Conservation (phyloP, 2,113 vertebrate species). For the Perca flavescens region DNA sequence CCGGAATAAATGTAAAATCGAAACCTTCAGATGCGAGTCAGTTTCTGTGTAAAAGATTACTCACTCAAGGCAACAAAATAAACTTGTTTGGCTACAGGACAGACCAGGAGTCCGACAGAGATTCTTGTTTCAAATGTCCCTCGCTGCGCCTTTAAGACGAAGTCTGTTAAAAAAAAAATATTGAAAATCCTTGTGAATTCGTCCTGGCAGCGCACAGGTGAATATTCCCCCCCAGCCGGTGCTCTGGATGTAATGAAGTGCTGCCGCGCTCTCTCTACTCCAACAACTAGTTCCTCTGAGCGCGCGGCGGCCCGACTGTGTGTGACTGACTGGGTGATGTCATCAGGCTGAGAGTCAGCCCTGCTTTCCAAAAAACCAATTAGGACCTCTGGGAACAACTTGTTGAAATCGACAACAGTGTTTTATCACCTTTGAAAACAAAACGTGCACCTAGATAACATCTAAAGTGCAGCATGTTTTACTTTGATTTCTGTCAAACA, state of each 20-base stretch:
- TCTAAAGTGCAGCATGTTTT: background rate
- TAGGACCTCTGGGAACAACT: slow-evolving; percentile 57
- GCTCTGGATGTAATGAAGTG: slow-evolving; percentile 23
- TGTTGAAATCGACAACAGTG: slow-evolving; percentile 60
- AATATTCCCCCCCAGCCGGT: slow-evolving; percentile 48
- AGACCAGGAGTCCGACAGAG: slow-evolving; percentile 36
- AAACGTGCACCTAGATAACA: background rate
- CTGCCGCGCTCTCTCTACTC: slow-evolving; percentile 31
- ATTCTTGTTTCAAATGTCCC: slow-evolving; percentile 21
- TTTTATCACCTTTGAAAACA: background rate
- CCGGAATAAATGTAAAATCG: slow-evolving; percentile 3
- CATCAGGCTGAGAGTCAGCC: slow-evolving; percentile 62
- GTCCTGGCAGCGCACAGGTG: slow-evolving; percentile 63
- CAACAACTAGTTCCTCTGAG: slow-evolving; percentile 63
- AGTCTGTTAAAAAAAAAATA: slow-evolving; percentile 3
- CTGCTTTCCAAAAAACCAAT: slow-evolving; percentile 41
- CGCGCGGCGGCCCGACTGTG: slow-evolving; percentile 44
- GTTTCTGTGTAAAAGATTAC: slow-evolving; percentile 12
- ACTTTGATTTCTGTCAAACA: background rate
- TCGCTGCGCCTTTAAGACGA: slow-evolving; percentile 35
- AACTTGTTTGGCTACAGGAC: slow-evolving; percentile 63
- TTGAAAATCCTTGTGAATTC: slow-evolving; percentile 39
- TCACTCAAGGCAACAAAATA: background rate
- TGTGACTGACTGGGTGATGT: slow-evolving; percentile 73
- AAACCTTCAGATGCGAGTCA: slow-evolving; percentile 20